Evolutionary conservation across 2,797 vertebrate species (phyloP), one percentile per base, ranked within the genome.

Genomic region (Acestrorhynchus altus): DNA sequence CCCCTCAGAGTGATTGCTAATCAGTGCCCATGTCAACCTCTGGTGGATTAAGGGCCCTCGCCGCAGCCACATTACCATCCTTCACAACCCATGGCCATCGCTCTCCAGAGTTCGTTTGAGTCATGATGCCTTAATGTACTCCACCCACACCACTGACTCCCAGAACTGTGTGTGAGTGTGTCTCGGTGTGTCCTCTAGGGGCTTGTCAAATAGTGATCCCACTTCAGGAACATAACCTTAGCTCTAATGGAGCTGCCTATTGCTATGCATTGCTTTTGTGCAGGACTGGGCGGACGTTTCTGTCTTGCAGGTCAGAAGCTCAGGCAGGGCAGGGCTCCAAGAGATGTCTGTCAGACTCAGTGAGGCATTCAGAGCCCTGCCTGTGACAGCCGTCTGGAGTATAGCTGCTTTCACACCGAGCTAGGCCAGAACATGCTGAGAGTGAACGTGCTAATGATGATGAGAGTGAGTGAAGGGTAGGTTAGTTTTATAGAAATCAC

Each of bases 261-360:
- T 81, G 52, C 72, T 66, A 73, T 81, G 72, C 81, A 83, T 76
- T 78, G 73, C 52, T 79, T 76, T 77, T 66, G 20, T 54, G 35
- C 24, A 40, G 44, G 65, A 69, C 52, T 16, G 9, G 46, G 59
- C 59, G n/a, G 31, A 78, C 44, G 60, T 44, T 39, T 42, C 40
- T 71, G 42, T 77, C 67, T 28, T 31, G 8, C 63, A 73, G 78
- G 68, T 77, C 63, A 74, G 67, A 8, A 51, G 18, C 51, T 22
- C 15, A 28, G 46, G 46, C 69, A 46, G 69, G 26, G 66, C 28
- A 35, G 47, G 26, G 22, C 11, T 31, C 10, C n/a, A 57, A 69
- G 76, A 49, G 65, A 49, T 49, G 65, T 57, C 56, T 73, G 69
- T 61, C 74, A 77, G 56, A 64, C n/a, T 35, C 26, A 1, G 28